Evolutionary conservation across 2,888 invertebrate species (phyloP).

Genomic region (Creontiades dilutus): DNA sequence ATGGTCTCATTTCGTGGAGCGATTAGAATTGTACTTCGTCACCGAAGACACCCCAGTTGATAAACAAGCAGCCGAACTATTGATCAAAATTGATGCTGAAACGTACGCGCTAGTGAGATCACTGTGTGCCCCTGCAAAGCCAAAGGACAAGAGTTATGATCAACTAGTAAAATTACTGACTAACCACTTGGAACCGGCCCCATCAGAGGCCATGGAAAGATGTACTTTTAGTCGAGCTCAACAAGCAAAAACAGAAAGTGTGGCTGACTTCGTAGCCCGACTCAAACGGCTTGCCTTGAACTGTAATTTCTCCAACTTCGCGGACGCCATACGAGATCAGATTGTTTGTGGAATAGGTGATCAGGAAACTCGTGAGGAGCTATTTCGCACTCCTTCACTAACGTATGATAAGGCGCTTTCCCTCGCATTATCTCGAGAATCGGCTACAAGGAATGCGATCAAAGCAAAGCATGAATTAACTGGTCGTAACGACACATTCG

Average conservation of each 20-base stretch:
- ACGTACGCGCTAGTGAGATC: not conserved
- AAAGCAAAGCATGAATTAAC: not conserved
- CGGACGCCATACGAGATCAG: not conserved
- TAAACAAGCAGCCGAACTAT: constrained; percentile 12
- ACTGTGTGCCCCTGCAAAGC: constrained; percentile 27
- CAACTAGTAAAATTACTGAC: not conserved
- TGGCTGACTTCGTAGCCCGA: constrained; percentile 18
- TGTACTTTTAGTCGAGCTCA: not conserved
- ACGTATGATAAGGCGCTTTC: not conserved
- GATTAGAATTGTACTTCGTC: not conserved
- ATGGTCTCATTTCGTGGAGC: not conserved
- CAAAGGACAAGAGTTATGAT: not conserved
- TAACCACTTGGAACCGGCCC: constrained; percentile 2
- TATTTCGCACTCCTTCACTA: not conserved
- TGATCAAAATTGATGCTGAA: not conserved
- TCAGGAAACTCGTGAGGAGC: not conserved
- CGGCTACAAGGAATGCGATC: not conserved
- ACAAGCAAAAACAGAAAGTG: not conserved
- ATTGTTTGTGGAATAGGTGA: constrained; percentile 2
- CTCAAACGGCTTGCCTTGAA: not conserved
- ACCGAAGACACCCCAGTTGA: not conserved
- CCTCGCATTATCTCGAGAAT: not conserved
- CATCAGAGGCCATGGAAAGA: constrained; percentile 37
- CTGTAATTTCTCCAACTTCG: not conserved
- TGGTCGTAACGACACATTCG: no score